phyloP scores from a whole-genome alignment of 2,888 invertebrate species.

The Aphelenchoides bicaudatus region DNA sequence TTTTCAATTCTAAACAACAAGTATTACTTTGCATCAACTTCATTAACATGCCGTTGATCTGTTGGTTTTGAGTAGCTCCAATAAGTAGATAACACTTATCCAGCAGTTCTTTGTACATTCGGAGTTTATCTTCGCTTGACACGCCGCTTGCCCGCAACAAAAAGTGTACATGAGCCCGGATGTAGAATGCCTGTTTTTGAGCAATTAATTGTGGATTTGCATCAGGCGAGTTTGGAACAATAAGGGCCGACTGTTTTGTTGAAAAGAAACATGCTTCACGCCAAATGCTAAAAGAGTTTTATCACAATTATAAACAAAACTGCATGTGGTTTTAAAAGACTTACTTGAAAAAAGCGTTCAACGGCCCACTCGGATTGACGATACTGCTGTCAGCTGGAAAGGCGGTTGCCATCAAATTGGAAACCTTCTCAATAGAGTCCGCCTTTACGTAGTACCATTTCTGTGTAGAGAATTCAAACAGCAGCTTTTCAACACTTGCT shows the following conservation, averaged over 20 bases:
- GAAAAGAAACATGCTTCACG: slow-evolving; percentile 48
- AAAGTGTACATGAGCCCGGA: slow-evolving; percentile 41
- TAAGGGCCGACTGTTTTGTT: slow-evolving; percentile 17
- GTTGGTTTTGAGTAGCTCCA: slow-evolving; percentile 16
- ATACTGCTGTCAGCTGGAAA: slow-evolving; percentile 28
- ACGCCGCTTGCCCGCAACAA: slow-evolving; percentile 32
- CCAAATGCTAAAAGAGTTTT: slow-evolving; percentile 45
- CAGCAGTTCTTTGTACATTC: slow-evolving; percentile 31
- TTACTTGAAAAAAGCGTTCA: slow-evolving; percentile 26
- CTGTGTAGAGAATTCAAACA: slow-evolving; percentile 36
- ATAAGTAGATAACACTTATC: slow-evolving; percentile 30
- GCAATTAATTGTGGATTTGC: slow-evolving; percentile 24
- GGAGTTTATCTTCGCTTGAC: slow-evolving; percentile 22
- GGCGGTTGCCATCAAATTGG: slow-evolving; percentile 24
- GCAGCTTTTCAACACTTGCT: slow-evolving; percentile 47
- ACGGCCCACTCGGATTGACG: slow-evolving; percentile 16
- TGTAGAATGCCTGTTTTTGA: slow-evolving; percentile 42
- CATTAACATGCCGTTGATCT: slow-evolving; percentile 13
- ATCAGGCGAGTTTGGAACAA: slow-evolving; percentile 6
- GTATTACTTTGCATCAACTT: slow-evolving; percentile 39
- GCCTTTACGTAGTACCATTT: slow-evolving; percentile 43
- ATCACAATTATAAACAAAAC: background rate
- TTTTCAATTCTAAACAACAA: slow-evolving; percentile 14
- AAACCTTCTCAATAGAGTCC: slow-evolving; percentile 36
- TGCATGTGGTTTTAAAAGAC: slow-evolving; percentile 7